Conservation (phyloP, 2,113 vertebrate species). For the Nyctibius bracteatus region DNA sequence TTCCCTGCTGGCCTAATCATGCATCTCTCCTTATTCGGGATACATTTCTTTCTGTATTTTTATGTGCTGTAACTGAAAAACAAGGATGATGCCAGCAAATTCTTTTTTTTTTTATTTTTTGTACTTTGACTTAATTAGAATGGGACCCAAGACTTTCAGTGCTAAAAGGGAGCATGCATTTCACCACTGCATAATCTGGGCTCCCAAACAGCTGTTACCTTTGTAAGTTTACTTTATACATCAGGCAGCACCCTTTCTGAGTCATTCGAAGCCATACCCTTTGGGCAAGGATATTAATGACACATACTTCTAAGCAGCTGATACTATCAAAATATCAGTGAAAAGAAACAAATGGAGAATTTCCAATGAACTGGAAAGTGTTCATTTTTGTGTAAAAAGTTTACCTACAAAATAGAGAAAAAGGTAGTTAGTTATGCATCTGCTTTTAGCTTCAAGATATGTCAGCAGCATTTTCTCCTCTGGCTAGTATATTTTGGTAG, state of each 20-base stretch:
- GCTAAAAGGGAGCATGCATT: neutral
- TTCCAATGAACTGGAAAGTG: neutral
- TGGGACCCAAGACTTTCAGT: neutral
- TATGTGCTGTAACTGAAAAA: neutral
- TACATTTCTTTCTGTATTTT: neutral
- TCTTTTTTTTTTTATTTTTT: neutral
- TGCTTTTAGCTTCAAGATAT: neutral
- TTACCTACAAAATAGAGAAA: neutral
- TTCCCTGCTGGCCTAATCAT: neutral
- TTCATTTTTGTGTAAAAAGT: neutral
- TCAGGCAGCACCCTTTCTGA: neutral
- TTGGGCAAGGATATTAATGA: neutral
- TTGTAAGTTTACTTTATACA: neutral
- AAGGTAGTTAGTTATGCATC: neutral
- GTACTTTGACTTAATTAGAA: neutral
- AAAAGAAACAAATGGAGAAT: neutral
- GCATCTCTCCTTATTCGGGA: neutral
- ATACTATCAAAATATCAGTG: neutral
- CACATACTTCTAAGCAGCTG: neutral
- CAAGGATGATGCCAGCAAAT: neutral
- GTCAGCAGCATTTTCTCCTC: neutral
- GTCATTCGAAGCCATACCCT: neutral
- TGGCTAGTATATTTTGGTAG: neutral
- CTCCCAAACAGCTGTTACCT: neutral
- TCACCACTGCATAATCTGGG: neutral